Conservation (phyloP, 2,797 vertebrate species). For the Microhierax caerulescens region DNA sequence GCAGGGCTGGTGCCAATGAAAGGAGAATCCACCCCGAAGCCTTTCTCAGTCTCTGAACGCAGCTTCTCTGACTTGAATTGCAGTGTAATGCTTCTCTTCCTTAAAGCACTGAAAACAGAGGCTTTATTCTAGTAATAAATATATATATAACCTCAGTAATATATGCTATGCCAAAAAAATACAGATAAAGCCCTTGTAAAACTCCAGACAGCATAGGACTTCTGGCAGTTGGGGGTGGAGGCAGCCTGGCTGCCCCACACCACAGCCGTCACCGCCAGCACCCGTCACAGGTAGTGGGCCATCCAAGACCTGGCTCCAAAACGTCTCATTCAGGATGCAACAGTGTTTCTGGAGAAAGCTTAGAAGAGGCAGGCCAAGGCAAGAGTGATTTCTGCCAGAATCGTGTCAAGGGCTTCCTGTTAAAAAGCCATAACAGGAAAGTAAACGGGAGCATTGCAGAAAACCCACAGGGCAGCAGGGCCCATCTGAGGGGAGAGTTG, state of each 20-base stretch:
- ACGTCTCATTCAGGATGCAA: background rate
- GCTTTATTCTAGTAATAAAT: background rate
- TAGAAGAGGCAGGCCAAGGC: background rate
- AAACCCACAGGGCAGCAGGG: background rate
- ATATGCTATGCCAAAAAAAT: background rate
- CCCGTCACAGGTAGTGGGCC: background rate
- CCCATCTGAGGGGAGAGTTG: background rate
- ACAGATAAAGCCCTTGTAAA: background rate
- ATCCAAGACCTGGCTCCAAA: background rate
- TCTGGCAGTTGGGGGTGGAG: background rate
- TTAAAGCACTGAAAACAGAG: background rate
- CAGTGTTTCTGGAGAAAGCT: background rate
- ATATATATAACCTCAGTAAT: background rate
- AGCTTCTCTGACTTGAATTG: background rate
- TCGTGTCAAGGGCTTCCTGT: background rate
- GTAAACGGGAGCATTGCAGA: background rate
- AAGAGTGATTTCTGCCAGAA: background rate
- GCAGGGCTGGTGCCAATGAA: background rate
- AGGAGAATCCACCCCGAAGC: background rate
- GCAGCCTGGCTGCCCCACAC: background rate
- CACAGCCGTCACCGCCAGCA: accelerated
- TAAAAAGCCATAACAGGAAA: background rate
- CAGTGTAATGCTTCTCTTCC: background rate
- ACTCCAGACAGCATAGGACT: background rate
- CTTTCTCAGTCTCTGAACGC: background rate